Percentiles rank a stretch among this genome's conserved stretches.
phyloP scores from a whole-genome alignment of 2,888 invertebrate genomes.

The Synergus laeviventris region DNA sequence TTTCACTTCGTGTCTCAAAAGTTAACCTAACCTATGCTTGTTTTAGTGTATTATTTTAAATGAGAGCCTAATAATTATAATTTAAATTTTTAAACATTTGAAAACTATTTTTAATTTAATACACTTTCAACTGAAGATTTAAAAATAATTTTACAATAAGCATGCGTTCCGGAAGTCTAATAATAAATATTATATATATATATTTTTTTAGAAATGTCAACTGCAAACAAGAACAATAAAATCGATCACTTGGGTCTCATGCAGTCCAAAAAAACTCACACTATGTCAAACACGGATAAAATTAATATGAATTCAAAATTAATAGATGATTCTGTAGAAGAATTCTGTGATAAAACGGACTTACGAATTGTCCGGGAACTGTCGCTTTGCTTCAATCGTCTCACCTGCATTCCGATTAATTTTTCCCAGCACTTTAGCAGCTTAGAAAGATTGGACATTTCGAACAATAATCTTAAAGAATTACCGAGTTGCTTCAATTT shows the following conservation, averaged over 20 bases:
- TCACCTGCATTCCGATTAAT: constrained; percentile 43
- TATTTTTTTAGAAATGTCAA: constrained; percentile 12
- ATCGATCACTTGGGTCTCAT: background rate
- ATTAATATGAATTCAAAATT: constrained; percentile 37
- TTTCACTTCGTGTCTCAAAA: too few species aligned
- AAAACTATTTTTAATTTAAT: too few species aligned
- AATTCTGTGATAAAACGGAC: constrained; percentile 39
- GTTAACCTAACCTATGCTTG: too few species aligned
- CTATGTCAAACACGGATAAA: background rate
- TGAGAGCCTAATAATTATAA: too few species aligned
- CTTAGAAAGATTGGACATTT: constrained; percentile 44
- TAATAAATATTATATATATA: background rate
- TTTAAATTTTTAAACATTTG: too few species aligned
- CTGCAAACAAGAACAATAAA: background rate
- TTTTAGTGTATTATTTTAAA: too few species aligned
- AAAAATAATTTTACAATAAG: too few species aligned
- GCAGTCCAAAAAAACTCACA: background rate
- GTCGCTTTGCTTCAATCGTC: constrained; percentile 37
- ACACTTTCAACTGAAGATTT: too few species aligned
- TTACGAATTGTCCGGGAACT: constrained; percentile 39
- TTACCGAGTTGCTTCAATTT: constrained; percentile 46
- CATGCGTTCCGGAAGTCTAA: too few species aligned
- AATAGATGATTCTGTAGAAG: constrained; percentile 27
- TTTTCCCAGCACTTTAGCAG: constrained; percentile 42
- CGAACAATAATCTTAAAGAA: constrained; percentile 46